These are phyloP conservation scores for Cololabis saira DNA, from an alignment of 2,113 vertebrate species.

Conservation along the genomic window DNA sequence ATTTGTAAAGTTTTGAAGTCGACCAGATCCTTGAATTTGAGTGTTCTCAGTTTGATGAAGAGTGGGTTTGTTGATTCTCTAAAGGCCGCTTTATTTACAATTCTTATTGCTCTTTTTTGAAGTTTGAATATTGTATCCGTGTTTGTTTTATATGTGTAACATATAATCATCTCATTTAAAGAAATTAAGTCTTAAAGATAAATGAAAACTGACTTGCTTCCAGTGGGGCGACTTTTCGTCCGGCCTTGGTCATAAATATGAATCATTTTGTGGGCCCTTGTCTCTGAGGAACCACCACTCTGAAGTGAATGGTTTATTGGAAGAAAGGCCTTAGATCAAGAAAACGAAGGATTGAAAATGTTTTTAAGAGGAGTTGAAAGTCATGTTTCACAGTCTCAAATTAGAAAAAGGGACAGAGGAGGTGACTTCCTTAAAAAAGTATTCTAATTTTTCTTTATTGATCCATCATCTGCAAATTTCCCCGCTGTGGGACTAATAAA, in stretches of 20 bases:
- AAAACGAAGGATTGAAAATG: slow-evolving; percentile 19
- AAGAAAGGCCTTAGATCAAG: slow-evolving; percentile 23
- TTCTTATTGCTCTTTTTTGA: too few relatives aligned
- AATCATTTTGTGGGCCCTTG: slow-evolving; percentile 47
- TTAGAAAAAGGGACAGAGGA: slow-evolving; percentile 1
- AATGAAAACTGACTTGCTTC: slow-evolving; percentile 18
- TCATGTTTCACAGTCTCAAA: slow-evolving; percentile 19
- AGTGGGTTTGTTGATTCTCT: too few relatives aligned
- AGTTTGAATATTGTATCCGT: too few relatives aligned
- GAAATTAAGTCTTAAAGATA: slow-evolving; percentile 1
- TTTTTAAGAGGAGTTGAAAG: slow-evolving; percentile 27
- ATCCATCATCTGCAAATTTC: too few relatives aligned
- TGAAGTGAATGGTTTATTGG: slow-evolving; percentile 28
- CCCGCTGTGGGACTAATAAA: too few relatives aligned
- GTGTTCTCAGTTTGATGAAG: too few relatives aligned
- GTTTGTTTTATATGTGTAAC: too few relatives aligned
- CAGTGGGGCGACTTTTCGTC: slow-evolving; percentile 58
- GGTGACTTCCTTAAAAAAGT: not conserved
- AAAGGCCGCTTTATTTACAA: too few relatives aligned
- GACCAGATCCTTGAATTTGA: too few relatives aligned
- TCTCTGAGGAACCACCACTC: slow-evolving; percentile 23
- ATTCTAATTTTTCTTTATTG: not conserved
- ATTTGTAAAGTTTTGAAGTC: too few relatives aligned
- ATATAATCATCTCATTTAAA: not conserved
- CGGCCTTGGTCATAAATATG: slow-evolving; percentile 63